Base-by-base conservation (phyloP, 2,113 vertebrate species). In the Myxocyprinus asiaticus region DNA sequence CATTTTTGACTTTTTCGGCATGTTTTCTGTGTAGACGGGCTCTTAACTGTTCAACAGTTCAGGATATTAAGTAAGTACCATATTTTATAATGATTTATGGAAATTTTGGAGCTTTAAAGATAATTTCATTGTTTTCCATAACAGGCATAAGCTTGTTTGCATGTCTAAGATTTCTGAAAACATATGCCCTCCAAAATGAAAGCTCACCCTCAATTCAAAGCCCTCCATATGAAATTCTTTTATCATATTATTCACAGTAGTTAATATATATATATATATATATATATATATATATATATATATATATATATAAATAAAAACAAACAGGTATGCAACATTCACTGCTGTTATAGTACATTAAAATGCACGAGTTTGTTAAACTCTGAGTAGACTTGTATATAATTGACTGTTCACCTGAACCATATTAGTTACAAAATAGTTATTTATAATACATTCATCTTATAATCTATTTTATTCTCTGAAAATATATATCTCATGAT, bases 351-450 rank as follows among this genome's bases (percentile, higher is more conserved):
- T 80, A 81, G 85, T 85, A 86, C 64, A 76, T 79, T 71, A 42
- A 79, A 75, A 75, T 76, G 33, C 63, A 84, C 47, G 15, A 72
- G 22, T 33, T 33, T 33, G 22, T 1, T 33, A 50, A 69, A 9
- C n/a, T 78, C 44, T 15, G 50, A 61, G 11, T 70, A 64, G 55
- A 42, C 43, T 53, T 64, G 17, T 79, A 15, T 67, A 74, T 44
- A 74, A 33, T 59, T 73, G 33, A 82, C 11, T 22, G 17, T 71
- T 78, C 22, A 81, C 43, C 70, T 87, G 88, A 90, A 90, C 83
- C 85, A 85, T 82, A 87, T 85, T 86, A 84, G 85, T 89, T 92
- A 89, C 82, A 93, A 93, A 91, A 92, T 91, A 90, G 88, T 82
- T 44, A 85, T 92, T 92, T 89, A 84, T 83, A 87, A 82, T 84